These are phyloP conservation scores for Sardinella longiceps DNA, from an alignment of 2,797 vertebrate genomes.

Conservation along the genomic window DNA sequence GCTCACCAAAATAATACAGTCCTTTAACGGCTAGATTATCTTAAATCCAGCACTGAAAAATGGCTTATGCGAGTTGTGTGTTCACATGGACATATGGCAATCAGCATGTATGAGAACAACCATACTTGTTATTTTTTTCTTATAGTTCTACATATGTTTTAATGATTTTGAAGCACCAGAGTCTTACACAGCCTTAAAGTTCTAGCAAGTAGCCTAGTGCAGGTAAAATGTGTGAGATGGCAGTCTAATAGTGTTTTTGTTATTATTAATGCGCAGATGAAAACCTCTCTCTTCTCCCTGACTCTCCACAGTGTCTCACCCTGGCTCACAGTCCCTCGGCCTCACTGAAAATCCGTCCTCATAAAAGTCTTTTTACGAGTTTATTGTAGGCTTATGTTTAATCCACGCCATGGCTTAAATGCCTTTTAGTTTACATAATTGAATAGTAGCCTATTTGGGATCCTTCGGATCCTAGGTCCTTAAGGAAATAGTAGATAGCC, in stretches of 20 bases:
- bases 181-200: background rate
- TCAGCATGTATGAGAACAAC: background rate
- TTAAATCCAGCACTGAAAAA: background rate
- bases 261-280: background rate
- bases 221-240: background rate
- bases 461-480: background rate
- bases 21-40: background rate
- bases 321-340: background rate
- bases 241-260: background rate
- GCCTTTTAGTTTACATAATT: conserved; percentile 25
- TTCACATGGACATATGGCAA: background rate
- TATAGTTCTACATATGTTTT: background rate
- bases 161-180: background rate
- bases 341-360: conserved; percentile 31
- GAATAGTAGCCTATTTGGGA: conserved; percentile 22
- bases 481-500: conserved; percentile 9
- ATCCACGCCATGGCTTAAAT: conserved; percentile 18
- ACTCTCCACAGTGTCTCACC: background rate
- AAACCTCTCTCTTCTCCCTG: background rate
- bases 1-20: background rate
- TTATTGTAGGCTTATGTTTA: conserved; percentile 30
- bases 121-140: background rate
- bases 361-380: conserved; percentile 32
- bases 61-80: background rate
- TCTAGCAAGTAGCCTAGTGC: background rate